Conservation (phyloP, 2,113 vertebrate species). For the Engystomops pustulosus region DNA sequence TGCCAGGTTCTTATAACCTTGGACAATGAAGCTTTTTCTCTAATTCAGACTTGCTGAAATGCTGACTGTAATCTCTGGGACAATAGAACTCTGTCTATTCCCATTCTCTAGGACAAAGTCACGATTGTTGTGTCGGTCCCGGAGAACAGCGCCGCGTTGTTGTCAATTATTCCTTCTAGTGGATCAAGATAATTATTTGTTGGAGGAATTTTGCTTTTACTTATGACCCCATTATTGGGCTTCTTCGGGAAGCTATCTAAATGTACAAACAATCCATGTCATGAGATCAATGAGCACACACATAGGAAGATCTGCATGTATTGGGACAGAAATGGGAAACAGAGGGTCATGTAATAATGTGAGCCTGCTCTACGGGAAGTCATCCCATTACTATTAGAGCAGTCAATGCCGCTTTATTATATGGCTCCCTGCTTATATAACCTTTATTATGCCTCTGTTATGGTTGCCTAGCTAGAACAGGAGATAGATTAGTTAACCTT, state of each 20-base stretch:
- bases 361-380: not conserved
- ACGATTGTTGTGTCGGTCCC: not conserved
- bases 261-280: not conserved
- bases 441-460: not conserved
- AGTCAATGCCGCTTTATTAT: not conserved
- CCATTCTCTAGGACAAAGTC: constrained; percentile 16
- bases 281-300: not conserved
- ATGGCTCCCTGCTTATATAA: not conserved
- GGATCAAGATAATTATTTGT: constrained; percentile 45
- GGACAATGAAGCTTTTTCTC: constrained; percentile 34
- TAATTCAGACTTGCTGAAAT: constrained; percentile 18
- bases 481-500: no score
- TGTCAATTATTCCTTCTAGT: constrained; percentile 28
- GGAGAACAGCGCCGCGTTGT: constrained; percentile 6
- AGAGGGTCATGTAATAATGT: not conserved
- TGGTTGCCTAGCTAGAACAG: not conserved
- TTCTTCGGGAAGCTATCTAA: not conserved
- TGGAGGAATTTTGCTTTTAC: not conserved
- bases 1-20: constrained; percentile 27
- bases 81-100: constrained; percentile 16
- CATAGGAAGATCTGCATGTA: not conserved
- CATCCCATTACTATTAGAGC: not conserved
- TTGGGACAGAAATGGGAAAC: no score
- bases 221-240: not conserved
- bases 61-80: constrained; percentile 2